Evolutionary conservation across 2,797 vertebrate genomes (phyloP).

Genomic region (Typhlichthys subterraneus): DNA sequence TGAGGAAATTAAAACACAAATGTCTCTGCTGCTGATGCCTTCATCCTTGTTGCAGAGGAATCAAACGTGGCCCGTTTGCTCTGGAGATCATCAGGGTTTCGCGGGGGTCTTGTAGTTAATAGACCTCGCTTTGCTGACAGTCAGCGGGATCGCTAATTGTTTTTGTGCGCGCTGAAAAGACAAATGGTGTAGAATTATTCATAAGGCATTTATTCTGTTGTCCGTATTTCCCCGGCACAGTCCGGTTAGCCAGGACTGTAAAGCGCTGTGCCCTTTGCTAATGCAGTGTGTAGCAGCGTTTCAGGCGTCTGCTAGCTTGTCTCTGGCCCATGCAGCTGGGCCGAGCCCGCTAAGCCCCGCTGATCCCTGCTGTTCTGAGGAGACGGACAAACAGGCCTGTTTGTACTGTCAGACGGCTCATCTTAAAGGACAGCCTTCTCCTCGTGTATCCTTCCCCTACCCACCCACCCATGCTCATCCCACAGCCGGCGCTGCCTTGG

Average conservation of each 20-base stretch:
- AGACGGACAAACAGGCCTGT: conserved; percentile 62
- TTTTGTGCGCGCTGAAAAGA: conserved; percentile 43
- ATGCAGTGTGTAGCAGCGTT: conserved; percentile 51
- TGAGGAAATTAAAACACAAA: conserved; percentile 66
- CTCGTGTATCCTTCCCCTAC: conserved; percentile 7
- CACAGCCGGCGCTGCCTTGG: conserved; percentile 67
- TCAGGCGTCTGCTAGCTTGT: conserved; percentile 27
- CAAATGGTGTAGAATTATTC: conserved; percentile 71
- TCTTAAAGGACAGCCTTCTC: conserved; percentile 67
- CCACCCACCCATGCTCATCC: conserved; percentile 62
- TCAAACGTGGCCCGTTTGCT: conserved; percentile 27
- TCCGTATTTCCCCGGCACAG: conserved; percentile 59
- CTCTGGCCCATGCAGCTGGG: conserved; percentile 53
- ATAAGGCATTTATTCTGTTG: conserved; percentile 64
- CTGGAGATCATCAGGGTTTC: conserved; percentile 7
- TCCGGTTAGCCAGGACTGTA: conserved; percentile 59
- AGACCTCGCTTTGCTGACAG: conserved; percentile 9
- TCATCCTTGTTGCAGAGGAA: conserved; percentile 37
- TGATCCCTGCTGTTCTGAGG: conserved; percentile 79
- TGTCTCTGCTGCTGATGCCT: conserved; percentile 34
- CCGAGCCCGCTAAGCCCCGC: conserved; percentile 74
- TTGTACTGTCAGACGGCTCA: conserved; percentile 67
- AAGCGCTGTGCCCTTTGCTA: conserved; percentile 36
- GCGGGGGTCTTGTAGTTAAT: conserved; percentile 26
- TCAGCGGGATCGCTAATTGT: conserved; percentile 30